A percentile compares a stretch with the other conserved stretches of the same genome.
Conservation (phyloP, 2,113 vertebrate species). For the Rousettus leschenaultii region DNA sequence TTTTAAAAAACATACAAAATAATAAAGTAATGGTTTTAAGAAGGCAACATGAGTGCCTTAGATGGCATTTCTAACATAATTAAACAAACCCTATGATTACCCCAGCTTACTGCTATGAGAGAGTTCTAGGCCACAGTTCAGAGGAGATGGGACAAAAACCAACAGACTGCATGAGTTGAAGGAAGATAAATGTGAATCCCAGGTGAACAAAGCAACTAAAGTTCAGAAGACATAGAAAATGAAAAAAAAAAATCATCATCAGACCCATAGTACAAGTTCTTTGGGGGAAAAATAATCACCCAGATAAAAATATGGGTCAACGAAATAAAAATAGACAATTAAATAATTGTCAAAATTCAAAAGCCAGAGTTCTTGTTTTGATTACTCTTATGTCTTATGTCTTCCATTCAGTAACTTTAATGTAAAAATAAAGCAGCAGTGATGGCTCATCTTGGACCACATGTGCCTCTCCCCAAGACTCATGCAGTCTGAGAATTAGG, state of each 20-base stretch:
- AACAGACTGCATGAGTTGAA: not conserved
- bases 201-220: not conserved
- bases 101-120: no score
- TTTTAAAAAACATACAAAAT: not conserved
- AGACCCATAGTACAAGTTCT: not conserved
- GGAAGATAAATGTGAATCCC: not conserved
- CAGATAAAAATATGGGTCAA: not conserved
- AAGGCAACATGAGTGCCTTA: not conserved
- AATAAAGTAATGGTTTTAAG: not conserved
- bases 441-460: not conserved
- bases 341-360: not conserved
- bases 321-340: not conserved
- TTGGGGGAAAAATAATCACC: not conserved
- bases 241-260: not conserved
- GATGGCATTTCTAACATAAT: not conserved
- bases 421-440: not conserved
- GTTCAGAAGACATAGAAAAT: not conserved
- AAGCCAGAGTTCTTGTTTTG: not conserved
- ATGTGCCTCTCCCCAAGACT: not conserved
- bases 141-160: not conserved
- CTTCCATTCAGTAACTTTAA: not conserved
- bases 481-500: not conserved
- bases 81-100: not conserved
- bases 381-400: not conserved
- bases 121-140: not conserved